These are phyloP conservation scores for Archilochus colubris DNA, from an alignment of 2,113 vertebrate species.

Conservation along the genomic window DNA sequence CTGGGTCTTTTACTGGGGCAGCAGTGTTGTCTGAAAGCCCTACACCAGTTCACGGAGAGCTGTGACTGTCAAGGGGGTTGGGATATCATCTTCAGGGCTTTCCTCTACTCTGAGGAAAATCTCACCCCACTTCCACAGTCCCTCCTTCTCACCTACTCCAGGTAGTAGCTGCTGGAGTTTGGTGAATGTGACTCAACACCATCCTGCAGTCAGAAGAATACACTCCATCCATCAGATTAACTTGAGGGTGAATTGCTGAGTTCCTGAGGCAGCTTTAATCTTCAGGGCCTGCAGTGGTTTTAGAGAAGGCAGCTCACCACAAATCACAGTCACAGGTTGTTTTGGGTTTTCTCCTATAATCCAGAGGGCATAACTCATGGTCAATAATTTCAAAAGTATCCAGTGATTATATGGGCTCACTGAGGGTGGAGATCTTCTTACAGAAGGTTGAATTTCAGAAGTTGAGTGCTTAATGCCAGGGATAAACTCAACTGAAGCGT, in stretches of 20 bases:
- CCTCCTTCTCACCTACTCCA: background rate
- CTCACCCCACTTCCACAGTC: accelerated
- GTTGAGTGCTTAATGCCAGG: background rate
- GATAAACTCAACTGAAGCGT: background rate
- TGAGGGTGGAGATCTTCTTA: background rate
- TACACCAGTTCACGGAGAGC: background rate
- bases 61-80: accelerated
- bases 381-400: background rate
- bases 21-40: background rate
- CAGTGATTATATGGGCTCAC: background rate
- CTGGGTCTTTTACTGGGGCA: background rate
- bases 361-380: background rate
- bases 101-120: background rate
- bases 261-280: background rate
- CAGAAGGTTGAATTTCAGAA: conserved; percentile 3
- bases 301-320: background rate
- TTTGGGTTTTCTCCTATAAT: background rate
- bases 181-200: background rate
- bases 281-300: background rate
- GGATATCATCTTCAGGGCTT: background rate
- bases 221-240: background rate
- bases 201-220: background rate
- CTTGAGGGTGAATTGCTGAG: background rate
- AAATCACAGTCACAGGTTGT: background rate
- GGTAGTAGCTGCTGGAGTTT: background rate